phyloP scores from a whole-genome alignment of 2,113 vertebrate genomes.

The Hipposideros armiger region DNA sequence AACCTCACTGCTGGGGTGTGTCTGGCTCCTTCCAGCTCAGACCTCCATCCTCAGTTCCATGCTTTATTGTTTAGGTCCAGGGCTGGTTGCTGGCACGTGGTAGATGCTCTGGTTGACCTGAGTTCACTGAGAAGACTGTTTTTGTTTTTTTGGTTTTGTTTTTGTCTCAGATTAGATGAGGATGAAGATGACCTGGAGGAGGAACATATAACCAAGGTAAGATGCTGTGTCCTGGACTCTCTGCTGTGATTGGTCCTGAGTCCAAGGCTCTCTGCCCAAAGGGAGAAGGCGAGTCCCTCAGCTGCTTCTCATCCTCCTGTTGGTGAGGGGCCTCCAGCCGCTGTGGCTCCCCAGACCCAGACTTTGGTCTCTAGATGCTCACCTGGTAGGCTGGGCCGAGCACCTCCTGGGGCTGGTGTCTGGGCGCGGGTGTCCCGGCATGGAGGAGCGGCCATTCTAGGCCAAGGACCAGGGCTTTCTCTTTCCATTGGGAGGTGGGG shows the following conservation, averaged over 20 bases:
- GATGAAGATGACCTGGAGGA: conserved; percentile 94
- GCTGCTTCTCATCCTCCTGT: neutral
- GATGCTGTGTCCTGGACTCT: neutral
- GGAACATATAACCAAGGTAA: conserved; percentile 96
- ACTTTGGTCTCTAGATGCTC: neutral
- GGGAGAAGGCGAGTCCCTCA: rapidly evolving
- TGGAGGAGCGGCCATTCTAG: neutral
- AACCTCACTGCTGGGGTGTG: neutral
- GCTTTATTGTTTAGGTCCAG: neutral
- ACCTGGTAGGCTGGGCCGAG: neutral
- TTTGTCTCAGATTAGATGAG: conserved; percentile 86
- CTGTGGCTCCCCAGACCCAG: too few species aligned
- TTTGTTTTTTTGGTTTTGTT: neutral
- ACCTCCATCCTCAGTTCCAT: neutral
- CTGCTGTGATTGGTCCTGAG: neutral
- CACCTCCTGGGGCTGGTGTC: neutral
- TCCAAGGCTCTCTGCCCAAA: neutral
- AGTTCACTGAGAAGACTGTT: conserved; percentile 12
- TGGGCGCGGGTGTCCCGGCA: neutral
- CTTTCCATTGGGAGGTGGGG: too few species aligned
- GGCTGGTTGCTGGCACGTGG: rapidly evolving
- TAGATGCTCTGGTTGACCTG: neutral
- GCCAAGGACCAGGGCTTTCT: neutral
- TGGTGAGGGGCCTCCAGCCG: neutral
- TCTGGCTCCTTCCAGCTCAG: neutral